Percentiles rank a stretch among this genome's conserved stretches.
phyloP scores from a whole-genome alignment of 2,797 vertebrate species.

The Pogoniulus pusillus region DNA sequence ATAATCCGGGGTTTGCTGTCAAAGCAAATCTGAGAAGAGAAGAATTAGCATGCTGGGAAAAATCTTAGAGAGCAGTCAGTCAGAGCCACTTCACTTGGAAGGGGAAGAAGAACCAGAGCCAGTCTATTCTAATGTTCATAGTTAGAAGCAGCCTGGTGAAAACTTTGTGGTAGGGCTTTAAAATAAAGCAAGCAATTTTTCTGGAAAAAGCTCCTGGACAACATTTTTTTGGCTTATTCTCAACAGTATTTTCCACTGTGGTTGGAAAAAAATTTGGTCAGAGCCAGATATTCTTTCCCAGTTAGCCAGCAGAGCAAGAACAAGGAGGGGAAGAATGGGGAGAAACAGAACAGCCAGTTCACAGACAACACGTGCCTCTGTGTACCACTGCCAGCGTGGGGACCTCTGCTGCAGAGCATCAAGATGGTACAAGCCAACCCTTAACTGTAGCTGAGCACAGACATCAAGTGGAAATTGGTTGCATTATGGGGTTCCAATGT shows the following conservation, averaged over 20 bases:
- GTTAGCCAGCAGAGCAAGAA: conserved; percentile 2
- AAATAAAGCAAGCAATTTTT: conserved; percentile 35
- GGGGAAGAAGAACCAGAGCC: not conserved
- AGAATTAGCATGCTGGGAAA: conserved; percentile 24
- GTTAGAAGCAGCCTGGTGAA: conserved; percentile 29
- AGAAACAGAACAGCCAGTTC: conserved; percentile 15
- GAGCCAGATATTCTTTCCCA: conserved; percentile 20
- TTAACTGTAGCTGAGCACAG: not conserved
- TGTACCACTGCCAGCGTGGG: not conserved
- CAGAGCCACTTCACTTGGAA: not conserved
- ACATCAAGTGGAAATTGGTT: not conserved
- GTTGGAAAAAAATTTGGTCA: conserved; percentile 56
- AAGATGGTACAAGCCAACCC: not conserved
- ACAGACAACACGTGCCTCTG: not conserved
- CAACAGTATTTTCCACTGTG: conserved; percentile 42
- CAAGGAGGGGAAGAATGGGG: not conserved
- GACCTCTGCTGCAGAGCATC: not conserved
- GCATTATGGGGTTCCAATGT: not conserved
- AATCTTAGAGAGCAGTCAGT: conserved; percentile 21
- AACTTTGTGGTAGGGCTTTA: conserved; percentile 28
- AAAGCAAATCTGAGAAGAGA: conserved; percentile 90
- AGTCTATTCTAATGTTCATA: conserved; percentile 48
- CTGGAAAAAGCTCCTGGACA: conserved; percentile 5
- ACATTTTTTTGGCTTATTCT: conserved; percentile 27
- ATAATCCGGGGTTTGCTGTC: conserved; percentile 99